Conservation (phyloP, 2,113 vertebrate species). For the Leptocoma aspasia region DNA sequence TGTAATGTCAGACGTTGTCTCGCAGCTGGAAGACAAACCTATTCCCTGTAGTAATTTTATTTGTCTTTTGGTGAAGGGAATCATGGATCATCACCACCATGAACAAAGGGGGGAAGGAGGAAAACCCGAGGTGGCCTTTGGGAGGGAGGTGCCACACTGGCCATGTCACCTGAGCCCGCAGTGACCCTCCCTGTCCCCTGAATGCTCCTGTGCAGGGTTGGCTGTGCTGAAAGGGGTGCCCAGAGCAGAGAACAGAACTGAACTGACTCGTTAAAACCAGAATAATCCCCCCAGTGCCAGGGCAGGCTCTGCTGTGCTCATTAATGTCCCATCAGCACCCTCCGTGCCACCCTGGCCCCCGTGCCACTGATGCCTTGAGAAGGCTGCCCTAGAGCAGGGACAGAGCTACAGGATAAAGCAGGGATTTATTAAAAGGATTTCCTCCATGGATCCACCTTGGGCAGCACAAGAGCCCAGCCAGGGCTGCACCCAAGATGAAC, state of each 20-base stretch:
- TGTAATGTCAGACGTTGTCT: background rate
- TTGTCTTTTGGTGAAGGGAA: background rate
- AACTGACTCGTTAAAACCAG: too few relatives aligned
- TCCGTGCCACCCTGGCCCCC: too few relatives aligned
- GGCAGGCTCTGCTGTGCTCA: background rate
- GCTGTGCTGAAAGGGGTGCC: background rate
- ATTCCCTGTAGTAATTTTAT: background rate
- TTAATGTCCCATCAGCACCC: background rate
- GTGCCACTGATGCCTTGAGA: too few relatives aligned
- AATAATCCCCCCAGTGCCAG: too few relatives aligned
- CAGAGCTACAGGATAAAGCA: too few relatives aligned
- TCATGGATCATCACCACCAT: background rate
- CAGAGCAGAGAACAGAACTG: too few relatives aligned
- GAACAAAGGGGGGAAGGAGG: background rate
- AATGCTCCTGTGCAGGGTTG: rapidly evolving
- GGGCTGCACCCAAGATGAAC: too few relatives aligned
- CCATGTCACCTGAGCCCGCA: rapidly evolving
- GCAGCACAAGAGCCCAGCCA: too few relatives aligned
- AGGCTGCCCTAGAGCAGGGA: too few relatives aligned
- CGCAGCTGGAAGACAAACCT: background rate
- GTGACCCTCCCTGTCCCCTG: background rate
- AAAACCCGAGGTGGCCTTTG: background rate
- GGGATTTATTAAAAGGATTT: too few relatives aligned
- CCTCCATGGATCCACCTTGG: too few relatives aligned
- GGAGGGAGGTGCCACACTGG: rapidly evolving